Conservation (phyloP, 2,797 vertebrate genomes). For the Myiotriccus ornatus region DNA sequence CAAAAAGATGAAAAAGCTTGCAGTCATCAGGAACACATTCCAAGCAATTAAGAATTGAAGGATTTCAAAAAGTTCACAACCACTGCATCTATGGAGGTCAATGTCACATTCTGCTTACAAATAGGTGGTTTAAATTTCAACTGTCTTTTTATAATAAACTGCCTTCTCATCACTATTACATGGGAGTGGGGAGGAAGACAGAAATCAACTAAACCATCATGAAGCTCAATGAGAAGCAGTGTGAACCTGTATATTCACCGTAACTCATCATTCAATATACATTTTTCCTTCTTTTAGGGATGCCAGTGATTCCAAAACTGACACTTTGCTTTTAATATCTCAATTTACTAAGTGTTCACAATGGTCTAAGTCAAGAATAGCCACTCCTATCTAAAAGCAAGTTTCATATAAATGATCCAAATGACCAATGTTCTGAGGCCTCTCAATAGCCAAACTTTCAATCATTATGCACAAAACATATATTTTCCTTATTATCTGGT, state of each 20-base stretch:
- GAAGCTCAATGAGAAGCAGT: not conserved
- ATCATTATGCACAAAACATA: not conserved
- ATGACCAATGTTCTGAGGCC: not conserved
- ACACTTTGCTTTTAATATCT: not conserved
- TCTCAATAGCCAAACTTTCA: not conserved
- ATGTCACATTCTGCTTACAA: not conserved
- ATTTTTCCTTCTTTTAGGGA: not conserved
- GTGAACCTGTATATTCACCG: not conserved
- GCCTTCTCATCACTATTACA: not conserved
- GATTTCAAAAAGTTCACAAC: not conserved
- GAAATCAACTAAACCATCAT: not conserved
- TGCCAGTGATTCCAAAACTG: not conserved
- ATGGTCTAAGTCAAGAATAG: not conserved
- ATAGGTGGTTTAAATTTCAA: not conserved
- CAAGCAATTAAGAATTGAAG: not conserved
- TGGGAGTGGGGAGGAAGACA: rapidly evolving
- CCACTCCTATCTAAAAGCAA: not conserved
- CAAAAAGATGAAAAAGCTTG: not conserved
- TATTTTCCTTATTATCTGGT: not conserved
- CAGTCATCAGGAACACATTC: not conserved
- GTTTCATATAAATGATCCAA: not conserved
- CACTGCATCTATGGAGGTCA: not conserved
- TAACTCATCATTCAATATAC: not conserved
- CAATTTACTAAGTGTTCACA: not conserved
- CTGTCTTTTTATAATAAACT: not conserved